Evolutionary conservation across 2,888 invertebrate species (phyloP).

Genomic region (Plebejus melissa): DNA sequence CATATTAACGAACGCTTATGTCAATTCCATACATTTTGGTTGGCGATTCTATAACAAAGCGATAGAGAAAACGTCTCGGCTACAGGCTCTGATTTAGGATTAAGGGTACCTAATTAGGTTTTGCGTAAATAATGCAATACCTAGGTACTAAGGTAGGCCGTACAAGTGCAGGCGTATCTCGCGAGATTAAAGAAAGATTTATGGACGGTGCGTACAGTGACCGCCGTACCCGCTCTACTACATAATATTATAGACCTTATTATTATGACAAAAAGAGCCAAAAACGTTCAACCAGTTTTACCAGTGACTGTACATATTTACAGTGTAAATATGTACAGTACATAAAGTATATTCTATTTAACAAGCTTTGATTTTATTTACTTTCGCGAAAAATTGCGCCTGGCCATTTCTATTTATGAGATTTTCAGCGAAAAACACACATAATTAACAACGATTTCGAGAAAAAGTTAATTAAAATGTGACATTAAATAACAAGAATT

Average conservation of each 20-base stretch:
- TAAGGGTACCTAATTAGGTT: background rate
- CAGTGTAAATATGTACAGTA: too few relatives aligned
- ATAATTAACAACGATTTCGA: background rate
- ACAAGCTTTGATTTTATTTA: constrained; percentile 1
- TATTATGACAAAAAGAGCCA: background rate
- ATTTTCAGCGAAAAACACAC: background rate
- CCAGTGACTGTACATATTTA: background rate
- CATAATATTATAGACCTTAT: background rate
- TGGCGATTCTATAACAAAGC: too few relatives aligned
- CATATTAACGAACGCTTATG: too few relatives aligned
- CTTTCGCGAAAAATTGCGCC: background rate
- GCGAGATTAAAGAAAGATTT: constrained; percentile 9
- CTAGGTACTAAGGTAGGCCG: background rate
- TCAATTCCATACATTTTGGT: too few relatives aligned
- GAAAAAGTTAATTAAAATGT: background rate
- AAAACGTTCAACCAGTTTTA: background rate
- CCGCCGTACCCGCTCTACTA: background rate
- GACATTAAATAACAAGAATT: background rate
- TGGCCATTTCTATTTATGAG: constrained; percentile 18
- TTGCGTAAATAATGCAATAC: constrained; percentile 16
- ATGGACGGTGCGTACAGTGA: background rate
- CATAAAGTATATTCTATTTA: background rate
- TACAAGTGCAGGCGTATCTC: constrained; percentile 11
- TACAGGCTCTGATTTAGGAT: background rate
- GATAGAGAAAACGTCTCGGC: too few relatives aligned